These are phyloP conservation scores for Diachrysia chrysitis DNA, from an alignment of 2,888 invertebrate species.

Conservation along the genomic window DNA sequence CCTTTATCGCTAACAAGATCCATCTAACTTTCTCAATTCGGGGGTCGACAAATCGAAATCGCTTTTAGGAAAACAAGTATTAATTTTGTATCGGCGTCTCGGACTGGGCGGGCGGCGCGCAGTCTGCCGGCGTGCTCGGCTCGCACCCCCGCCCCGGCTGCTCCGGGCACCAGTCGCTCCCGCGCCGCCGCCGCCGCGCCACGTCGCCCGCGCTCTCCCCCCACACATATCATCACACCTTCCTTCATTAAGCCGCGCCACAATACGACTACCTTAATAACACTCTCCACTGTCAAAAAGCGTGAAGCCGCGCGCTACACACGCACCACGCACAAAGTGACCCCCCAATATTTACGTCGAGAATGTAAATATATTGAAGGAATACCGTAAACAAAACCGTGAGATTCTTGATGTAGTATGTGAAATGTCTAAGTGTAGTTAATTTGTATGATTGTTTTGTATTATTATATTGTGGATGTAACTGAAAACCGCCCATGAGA, in stretches of 20 bases:
- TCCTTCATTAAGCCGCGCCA: constrained; percentile 73
- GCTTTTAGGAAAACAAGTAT: constrained; percentile 89
- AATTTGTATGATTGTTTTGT: constrained; percentile 72
- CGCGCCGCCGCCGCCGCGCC: constrained; percentile 75
- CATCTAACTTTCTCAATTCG: constrained; percentile 86
- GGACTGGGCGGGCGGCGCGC: constrained; percentile 79
- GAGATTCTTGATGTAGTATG: constrained; percentile 62
- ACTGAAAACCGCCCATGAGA: constrained; percentile 44
- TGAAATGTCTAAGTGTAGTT: constrained; percentile 74
- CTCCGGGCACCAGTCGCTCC: constrained; percentile 68
- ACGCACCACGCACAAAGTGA: constrained; percentile 46
- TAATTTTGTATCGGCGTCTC: constrained; percentile 87
- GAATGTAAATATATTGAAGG: constrained; percentile 62
- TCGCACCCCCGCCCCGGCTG: constrained; percentile 78
- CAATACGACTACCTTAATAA: constrained; percentile 64
- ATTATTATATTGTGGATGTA: constrained; percentile 72
- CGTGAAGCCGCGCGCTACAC: constrained; percentile 56
- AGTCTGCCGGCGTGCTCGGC: constrained; percentile 69
- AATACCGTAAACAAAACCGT: constrained; percentile 70
- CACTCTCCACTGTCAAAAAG: constrained; percentile 50
- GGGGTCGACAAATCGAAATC: constrained; percentile 88
- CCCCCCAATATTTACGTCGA: constrained; percentile 48
- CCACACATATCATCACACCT: constrained; percentile 61
- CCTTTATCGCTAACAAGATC: constrained; percentile 88
- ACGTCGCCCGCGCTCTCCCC: constrained; percentile 67